Percentiles rank a stretch among this genome's conserved stretches.
Conservation (phyloP, 2,888 invertebrate genomes). For the Cantharis rufa region DNA sequence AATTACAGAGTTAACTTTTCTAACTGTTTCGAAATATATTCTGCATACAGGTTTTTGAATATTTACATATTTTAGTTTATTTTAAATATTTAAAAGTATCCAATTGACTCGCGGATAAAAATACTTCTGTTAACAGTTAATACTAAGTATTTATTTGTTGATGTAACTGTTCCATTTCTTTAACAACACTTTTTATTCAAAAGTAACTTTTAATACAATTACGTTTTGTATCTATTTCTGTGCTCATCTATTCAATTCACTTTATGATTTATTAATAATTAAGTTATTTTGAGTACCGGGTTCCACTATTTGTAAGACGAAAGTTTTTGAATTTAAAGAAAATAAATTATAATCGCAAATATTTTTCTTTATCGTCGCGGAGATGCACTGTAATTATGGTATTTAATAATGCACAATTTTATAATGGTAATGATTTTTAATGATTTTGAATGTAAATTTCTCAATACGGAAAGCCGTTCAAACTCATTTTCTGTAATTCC, state of each 20-base stretch:
- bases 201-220: not conserved
- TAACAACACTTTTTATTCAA: not conserved
- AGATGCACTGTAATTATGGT: not conserved
- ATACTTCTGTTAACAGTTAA: not conserved
- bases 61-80: not conserved
- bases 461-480: not conserved
- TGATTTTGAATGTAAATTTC: not conserved
- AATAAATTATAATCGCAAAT: not conserved
- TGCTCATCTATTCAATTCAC: not conserved
- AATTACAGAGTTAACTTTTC: not conserved
- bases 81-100: not conserved
- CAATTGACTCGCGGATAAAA: not conserved
- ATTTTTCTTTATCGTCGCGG: not conserved
- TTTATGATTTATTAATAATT: not conserved
- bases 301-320: not conserved
- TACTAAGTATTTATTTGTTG: not conserved
- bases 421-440: not conserved
- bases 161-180: not conserved
- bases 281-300: not conserved
- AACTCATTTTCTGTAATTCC: not conserved
- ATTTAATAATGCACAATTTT: not conserved
- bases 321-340: not conserved
- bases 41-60: not conserved
- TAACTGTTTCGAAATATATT: conserved; percentile 2
- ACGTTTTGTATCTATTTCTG: not conserved